Conservation (phyloP, 2,888 invertebrate genomes). For the Rhagonycha lutea region DNA sequence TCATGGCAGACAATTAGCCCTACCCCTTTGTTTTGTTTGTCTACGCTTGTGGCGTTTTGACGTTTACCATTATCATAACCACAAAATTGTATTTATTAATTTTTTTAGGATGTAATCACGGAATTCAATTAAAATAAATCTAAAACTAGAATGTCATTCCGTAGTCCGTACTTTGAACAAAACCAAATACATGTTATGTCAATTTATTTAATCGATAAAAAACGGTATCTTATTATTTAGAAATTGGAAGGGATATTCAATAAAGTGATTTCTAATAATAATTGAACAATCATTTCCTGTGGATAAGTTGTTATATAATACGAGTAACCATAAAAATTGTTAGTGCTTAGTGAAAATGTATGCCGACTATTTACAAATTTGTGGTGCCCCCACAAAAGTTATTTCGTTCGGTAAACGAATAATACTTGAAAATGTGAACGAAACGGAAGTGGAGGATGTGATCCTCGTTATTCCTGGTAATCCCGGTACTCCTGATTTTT, state of each 20-base stretch:
- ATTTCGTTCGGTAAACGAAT: slow-evolving; percentile 73
- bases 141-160: too few species aligned
- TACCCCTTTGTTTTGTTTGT: too few species aligned
- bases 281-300: neutral
- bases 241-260: neutral
- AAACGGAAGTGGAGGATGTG: slow-evolving; percentile 58
- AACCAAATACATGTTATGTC: neutral
- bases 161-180: neutral
- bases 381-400: slow-evolving; percentile 73
- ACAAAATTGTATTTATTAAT: too few species aligned
- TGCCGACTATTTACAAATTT: slow-evolving; percentile 59
- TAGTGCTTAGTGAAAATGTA: slow-evolving; percentile 48
- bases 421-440: slow-evolving; percentile 36
- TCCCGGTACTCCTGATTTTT: slow-evolving; percentile 84
- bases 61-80: too few species aligned
- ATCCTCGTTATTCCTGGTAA: slow-evolving; percentile 84
- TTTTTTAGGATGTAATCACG: too few species aligned
- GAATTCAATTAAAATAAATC: too few species aligned
- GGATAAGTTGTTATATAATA: neutral
- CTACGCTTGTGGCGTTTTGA: too few species aligned
- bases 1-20: too few species aligned
- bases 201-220: neutral
- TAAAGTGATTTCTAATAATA: neutral
- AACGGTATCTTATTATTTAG: neutral
- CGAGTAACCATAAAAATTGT: neutral